phyloP scores from a whole-genome alignment of 2,888 invertebrate genomes.

The Drosophila conformis region DNA sequence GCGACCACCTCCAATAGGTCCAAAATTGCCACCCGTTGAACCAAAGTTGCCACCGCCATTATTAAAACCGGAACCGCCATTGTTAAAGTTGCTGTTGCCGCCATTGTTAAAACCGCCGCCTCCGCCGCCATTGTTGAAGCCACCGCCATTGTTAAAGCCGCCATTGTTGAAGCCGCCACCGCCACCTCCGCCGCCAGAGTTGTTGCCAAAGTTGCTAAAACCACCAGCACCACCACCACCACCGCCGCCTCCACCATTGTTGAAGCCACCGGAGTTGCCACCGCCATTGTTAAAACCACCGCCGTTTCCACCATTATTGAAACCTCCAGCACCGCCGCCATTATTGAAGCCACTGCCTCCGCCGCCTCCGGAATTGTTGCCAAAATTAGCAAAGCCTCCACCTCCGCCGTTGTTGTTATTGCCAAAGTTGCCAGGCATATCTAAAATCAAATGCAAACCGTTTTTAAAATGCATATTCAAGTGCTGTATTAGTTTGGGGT shows the following conservation, averaged over 20 bases:
- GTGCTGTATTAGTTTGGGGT: neutral
- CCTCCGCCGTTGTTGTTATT: conserved; percentile 30
- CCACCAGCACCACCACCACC: conserved; percentile 79
- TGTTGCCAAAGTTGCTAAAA: conserved; percentile 21
- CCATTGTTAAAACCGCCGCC: conserved; percentile 61
- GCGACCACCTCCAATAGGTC: conserved; percentile 67
- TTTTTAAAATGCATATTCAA: neutral
- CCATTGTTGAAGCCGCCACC: conserved; percentile 62
- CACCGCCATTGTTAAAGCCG: conserved; percentile 53
- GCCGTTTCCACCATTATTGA: conserved; percentile 54
- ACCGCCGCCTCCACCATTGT: conserved; percentile 69
- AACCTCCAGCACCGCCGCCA: conserved; percentile 63
- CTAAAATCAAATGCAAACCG: conserved; percentile 18
- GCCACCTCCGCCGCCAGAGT: conserved; percentile 63
- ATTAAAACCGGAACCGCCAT: conserved; percentile 46
- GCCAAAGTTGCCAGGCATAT: conserved; percentile 55
- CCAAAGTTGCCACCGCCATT: conserved; percentile 61
- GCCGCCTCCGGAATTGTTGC: conserved; percentile 48
- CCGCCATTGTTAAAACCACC: conserved; percentile 65
- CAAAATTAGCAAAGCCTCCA: conserved; percentile 52
- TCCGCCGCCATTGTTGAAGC: conserved; percentile 49
- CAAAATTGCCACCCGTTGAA: conserved; percentile 44
- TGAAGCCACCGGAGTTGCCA: conserved; percentile 43
- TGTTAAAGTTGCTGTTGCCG: conserved; percentile 48
- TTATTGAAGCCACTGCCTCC: conserved; percentile 56